These are phyloP conservation scores for Rafetus swinhoei DNA, from an alignment of 2,113 vertebrate species.

Conservation along the genomic window DNA sequence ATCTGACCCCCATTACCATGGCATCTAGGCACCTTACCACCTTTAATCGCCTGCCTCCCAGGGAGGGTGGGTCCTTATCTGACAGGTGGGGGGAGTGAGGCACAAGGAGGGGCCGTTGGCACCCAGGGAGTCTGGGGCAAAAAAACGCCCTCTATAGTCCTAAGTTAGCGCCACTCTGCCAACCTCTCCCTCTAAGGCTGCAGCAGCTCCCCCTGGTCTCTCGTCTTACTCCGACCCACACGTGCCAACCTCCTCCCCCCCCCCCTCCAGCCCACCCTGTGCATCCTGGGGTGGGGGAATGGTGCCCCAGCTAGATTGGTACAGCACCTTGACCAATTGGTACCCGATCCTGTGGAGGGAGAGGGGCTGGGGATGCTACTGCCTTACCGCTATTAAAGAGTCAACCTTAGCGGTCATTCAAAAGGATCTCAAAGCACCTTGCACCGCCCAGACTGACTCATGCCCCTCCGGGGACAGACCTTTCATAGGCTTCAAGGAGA, in stretches of 20 bases:
- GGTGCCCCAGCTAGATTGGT: too few species aligned
- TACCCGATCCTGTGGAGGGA: too few species aligned
- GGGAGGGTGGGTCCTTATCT: neutral
- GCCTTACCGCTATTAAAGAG: too few species aligned
- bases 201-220: neutral
- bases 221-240: too few species aligned
- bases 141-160: neutral
- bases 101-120: too few species aligned
- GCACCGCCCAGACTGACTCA: neutral
- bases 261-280: neutral
- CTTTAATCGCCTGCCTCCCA: neutral
- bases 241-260: neutral
- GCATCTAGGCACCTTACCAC: neutral
- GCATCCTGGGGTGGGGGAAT: neutral
- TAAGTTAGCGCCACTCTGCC: neutral
- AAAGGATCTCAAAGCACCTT: neutral
- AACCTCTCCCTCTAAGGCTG: neutral
- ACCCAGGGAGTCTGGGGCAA: neutral
- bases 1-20: neutral
- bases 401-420: too few species aligned
- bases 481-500: neutral
- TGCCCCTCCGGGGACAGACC: neutral
- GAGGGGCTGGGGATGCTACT: too few species aligned
- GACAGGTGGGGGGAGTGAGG: too few species aligned
- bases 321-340: too few species aligned